These are phyloP conservation scores for Trididemnum clinides DNA, from an alignment of 23 tunicate genomes.

Conservation along the genomic window DNA sequence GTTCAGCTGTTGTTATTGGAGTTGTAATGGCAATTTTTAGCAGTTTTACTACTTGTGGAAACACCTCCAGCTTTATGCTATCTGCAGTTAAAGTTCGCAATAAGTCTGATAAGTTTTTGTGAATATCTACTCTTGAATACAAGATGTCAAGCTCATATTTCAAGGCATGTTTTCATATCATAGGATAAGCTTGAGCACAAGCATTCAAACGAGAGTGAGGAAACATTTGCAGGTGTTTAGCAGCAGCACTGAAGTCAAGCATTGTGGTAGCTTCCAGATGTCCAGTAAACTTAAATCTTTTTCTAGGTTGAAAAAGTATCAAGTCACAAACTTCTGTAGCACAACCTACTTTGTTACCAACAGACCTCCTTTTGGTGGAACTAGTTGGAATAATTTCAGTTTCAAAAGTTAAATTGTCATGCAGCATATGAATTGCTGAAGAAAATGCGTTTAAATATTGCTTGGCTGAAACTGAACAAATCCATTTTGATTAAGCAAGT, in stretches of 20 bases:
- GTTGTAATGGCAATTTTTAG: slow-evolving; percentile 5
- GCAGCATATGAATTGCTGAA: no score
- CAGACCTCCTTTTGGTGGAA: no score
- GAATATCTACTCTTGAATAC: slow-evolving; percentile 3
- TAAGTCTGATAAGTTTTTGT: no score
- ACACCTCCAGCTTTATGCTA: background rate
- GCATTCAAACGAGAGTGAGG: no score
- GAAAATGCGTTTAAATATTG: no score
- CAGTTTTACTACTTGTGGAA: background rate
- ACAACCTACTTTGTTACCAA: background rate
- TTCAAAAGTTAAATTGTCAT: no score
- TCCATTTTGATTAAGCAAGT: no score
- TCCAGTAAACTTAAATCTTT: background rate
- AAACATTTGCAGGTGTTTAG: no score
- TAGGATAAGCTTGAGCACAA: slow-evolving; percentile 6
- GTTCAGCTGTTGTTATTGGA: slow-evolving; percentile 22
- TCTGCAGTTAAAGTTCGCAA: background rate
- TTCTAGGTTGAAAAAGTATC: background rate
- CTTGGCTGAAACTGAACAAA: no score
- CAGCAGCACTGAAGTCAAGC: background rate
- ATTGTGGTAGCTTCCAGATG: slow-evolving; percentile 1
- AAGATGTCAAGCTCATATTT: background rate
- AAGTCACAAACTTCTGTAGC: slow-evolving; percentile 28
- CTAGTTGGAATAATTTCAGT: no score
- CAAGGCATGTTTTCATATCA: background rate